Evolutionary conservation across 2,888 invertebrate species (phyloP).

Genomic region (Phyllotreta cruciferae): DNA sequence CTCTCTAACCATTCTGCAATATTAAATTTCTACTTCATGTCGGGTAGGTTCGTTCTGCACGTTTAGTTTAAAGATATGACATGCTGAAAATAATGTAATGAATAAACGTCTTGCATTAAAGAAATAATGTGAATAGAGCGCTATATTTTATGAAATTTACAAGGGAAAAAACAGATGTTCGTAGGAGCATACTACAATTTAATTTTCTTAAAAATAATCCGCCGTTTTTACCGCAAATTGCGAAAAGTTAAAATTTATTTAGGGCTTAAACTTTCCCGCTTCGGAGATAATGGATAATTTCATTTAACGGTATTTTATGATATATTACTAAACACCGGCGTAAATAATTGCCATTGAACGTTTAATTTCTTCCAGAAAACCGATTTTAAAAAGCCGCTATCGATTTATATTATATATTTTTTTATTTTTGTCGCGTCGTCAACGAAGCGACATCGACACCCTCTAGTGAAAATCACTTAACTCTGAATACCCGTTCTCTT

Average conservation of each 20-base stretch:
- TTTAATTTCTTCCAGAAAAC: too few species aligned
- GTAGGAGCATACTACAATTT: conserved; percentile 17
- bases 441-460: not conserved
- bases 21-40: not conserved
- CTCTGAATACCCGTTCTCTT: not conserved
- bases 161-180: conserved; percentile 6
- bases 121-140: not conserved
- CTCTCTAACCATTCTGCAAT: too few species aligned
- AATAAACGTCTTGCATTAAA: conserved; percentile 16
- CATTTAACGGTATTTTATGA: not conserved
- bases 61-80: not conserved
- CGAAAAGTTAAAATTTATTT: conserved; percentile 20
- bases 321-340: not conserved
- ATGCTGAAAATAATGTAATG: not conserved
- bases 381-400: too few species aligned
- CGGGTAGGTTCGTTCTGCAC: not conserved
- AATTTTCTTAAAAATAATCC: conserved; percentile 19
- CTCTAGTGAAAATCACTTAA: conserved; percentile 15
- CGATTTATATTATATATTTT: not conserved
- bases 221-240: not conserved
- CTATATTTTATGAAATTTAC: not conserved
- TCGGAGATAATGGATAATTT: not conserved
- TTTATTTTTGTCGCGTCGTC: conserved; percentile 7
- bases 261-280: not conserved
- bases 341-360: not conserved